A percentile compares a stretch with the other conserved stretches of the same genome.
These are phyloP conservation scores for Drosophila ambigua DNA, from an alignment of 1,140 invertebrate species.

Conservation along the genomic window DNA sequence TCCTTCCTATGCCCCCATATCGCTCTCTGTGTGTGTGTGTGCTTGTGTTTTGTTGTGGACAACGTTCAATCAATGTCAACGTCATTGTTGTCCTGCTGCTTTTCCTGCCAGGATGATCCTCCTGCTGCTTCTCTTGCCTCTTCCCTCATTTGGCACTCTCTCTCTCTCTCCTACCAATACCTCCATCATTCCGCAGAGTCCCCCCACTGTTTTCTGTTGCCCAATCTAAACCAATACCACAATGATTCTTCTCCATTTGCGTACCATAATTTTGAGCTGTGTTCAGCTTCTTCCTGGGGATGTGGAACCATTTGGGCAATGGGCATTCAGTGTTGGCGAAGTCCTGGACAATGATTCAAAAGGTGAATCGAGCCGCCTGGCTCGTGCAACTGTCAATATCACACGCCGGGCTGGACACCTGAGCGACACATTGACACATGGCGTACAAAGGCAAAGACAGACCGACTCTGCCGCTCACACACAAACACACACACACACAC, in stretches of 20 bases:
- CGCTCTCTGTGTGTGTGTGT: constrained; percentile 26
- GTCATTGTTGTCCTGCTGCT: constrained; percentile 53
- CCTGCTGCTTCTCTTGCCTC: constrained; percentile 10
- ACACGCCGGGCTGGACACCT: constrained; percentile 77
- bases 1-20: background rate
- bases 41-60: constrained; percentile 61
- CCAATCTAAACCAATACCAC: background rate
- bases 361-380: constrained; percentile 3
- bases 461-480: constrained; percentile 17
- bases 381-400: constrained; percentile 72
- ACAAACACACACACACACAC: constrained; percentile 16
- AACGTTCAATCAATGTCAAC: constrained; percentile 79
- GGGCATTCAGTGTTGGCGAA: constrained; percentile 6
- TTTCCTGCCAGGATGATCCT: constrained; percentile 24
- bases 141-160: constrained; percentile 1
- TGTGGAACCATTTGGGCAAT: background rate
- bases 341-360: constrained; percentile 39
- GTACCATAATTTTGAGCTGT: constrained; percentile 60
- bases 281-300: constrained; percentile 4
- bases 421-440: constrained; percentile 81
- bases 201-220: background rate
- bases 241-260: constrained; percentile 52
- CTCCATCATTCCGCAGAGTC: background rate
- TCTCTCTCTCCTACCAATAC: background rate
- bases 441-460: constrained; percentile 67